Base-by-base conservation (phyloP, 2,113 vertebrate species). In the Chiloscyllium plagiosum region DNA sequence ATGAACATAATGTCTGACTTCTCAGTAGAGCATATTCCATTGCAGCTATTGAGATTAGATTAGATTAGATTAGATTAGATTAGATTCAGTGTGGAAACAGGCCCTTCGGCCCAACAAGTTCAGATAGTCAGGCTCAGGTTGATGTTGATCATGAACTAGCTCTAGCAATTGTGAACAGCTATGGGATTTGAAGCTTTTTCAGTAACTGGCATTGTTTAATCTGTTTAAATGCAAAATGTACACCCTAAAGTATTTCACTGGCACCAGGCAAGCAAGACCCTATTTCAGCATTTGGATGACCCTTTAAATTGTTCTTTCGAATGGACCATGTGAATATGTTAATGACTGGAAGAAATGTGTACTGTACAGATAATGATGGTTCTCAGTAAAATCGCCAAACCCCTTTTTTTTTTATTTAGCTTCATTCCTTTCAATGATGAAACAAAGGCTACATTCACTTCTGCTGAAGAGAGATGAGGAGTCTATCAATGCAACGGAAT, bases 371-470 rank as follows among this genome's bases (percentile, higher is more conserved):
- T 33, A 93, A 37, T 50, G 10, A 8, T n/a, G 20, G 42, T 42
- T 95, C 20, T 78, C 0, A 19, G 72, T 83, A 20, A 24, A 50
- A 47, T 95, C 22, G 56, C 52, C 50, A 29, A 50, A 50, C 42
- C 15, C 20, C 50, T 42, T 4, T 56, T 29, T 78, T 96, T 52
- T 80, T 33, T 96, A 20, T 66, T 93, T 66, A 99, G 99, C 97
- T 15, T 96, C 97, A 56, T 99, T 99, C 97, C 96, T 99, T 96
- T 96, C 96, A 96, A 97, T 96, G 7, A 86, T 98, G 95, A 99
- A 98, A 97, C 97, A 13, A 85, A 98, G 98, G 96, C 98, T 99
- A 87, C 96, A 97, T 50, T 96, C 29, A 22, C 97, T 99, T 93
- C 96, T 99, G 95, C 97, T 83, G 56, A 97, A 97, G 95, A 98